phyloP scores from a whole-genome alignment of 1,140 invertebrate species.

The Brachionus angularis region DNA sequence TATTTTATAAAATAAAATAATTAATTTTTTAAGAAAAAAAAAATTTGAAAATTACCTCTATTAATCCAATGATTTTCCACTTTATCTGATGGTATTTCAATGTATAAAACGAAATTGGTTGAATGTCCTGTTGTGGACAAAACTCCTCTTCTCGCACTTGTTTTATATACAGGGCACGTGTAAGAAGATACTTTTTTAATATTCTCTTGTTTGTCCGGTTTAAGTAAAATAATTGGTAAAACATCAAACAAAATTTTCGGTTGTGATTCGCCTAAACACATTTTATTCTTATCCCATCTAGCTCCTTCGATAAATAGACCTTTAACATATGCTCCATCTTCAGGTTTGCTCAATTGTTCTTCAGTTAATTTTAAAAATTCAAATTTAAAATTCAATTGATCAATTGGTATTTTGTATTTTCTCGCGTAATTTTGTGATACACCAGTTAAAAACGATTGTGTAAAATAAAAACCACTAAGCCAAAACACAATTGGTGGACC shows the following conservation, averaged over 20 bases:
- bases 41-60: conserved; percentile 59
- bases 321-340: conserved; percentile 54
- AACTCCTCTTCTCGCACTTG: conserved; percentile 73
- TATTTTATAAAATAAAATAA: background rate
- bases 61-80: conserved; percentile 78
- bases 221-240: conserved; percentile 50
- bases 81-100: conserved; percentile 67
- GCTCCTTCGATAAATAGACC: conserved; percentile 90
- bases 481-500: conserved; percentile 51
- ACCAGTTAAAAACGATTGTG: conserved; percentile 59
- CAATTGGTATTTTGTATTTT: conserved; percentile 59
- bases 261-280: conserved; percentile 12
- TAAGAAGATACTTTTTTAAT: conserved; percentile 65
- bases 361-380: conserved; percentile 55
- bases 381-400: conserved; percentile 57
- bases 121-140: conserved; percentile 87
- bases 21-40: background rate
- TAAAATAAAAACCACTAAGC: conserved; percentile 58
- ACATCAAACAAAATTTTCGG: conserved; percentile 51
- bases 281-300: conserved; percentile 67
- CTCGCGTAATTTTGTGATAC: conserved; percentile 59
- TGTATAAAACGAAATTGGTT: conserved; percentile 83
- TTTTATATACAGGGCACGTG: conserved; percentile 83
- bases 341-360: conserved; percentile 53
- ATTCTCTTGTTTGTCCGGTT: conserved; percentile 58